phyloP scores from a whole-genome alignment of 2,797 vertebrate genomes.

The Tauraco hartlaubi region DNA sequence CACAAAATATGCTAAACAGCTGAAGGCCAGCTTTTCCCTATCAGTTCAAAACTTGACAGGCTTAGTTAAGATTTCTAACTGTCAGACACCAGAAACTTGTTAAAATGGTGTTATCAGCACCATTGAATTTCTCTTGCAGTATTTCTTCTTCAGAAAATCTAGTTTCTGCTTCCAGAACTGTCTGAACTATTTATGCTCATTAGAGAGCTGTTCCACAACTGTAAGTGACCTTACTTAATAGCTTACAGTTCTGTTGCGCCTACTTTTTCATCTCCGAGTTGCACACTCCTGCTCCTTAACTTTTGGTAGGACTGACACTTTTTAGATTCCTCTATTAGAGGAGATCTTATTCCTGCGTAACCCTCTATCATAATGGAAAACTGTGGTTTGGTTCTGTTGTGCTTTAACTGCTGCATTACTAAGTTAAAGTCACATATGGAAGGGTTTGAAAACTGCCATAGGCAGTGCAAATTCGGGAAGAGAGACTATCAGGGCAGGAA shows the following conservation, averaged over 20 bases:
- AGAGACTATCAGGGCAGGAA: background rate
- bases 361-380: background rate
- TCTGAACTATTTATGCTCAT: background rate
- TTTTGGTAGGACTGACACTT: background rate
- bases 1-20: background rate
- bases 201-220: background rate
- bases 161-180: background rate
- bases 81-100: background rate
- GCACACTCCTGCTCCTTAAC: background rate
- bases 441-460: background rate
- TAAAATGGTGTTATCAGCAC: background rate
- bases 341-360: background rate
- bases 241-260: background rate
- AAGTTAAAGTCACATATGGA: background rate
- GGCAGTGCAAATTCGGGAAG: background rate
- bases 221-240: background rate
- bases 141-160: background rate
- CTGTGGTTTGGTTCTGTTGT: background rate
- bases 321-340: background rate
- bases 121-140: background rate
- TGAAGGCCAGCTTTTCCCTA: background rate
- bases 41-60: background rate
- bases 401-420: background rate
- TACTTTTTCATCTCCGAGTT: background rate
- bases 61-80: background rate